Evolutionary conservation across 2,888 invertebrate genomes (phyloP).

Genomic region (Tiliacea aurago): DNA sequence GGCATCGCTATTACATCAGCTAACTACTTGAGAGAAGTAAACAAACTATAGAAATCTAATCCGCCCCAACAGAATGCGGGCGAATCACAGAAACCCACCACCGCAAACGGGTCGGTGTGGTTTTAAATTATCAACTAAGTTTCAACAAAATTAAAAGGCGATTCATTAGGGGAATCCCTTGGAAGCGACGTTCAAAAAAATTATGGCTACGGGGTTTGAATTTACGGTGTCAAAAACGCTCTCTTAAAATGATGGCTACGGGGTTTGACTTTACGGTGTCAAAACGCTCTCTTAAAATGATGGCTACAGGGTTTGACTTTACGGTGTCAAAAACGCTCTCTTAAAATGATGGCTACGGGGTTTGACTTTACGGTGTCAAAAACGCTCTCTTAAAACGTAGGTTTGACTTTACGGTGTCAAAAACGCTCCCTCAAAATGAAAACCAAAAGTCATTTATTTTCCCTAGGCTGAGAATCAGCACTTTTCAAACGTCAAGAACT

Average conservation of each 20-base stretch:
- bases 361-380: too few species aligned
- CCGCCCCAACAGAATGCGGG: slow-evolving; percentile 38
- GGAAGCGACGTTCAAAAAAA: neutral
- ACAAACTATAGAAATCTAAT: slow-evolving; percentile 36
- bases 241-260: neutral
- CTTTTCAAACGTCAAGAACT: too few species aligned
- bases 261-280: too few species aligned
- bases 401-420: too few species aligned
- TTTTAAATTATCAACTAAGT: slow-evolving; percentile 18
- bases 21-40: slow-evolving; percentile 24
- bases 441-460: too few species aligned
- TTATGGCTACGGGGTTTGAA: neutral
- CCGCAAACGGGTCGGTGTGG: slow-evolving; percentile 20
- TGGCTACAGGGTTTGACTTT: too few species aligned
- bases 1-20: slow-evolving; percentile 14
- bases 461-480: too few species aligned
- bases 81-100: slow-evolving; percentile 13
- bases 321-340: too few species aligned
- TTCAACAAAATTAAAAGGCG: slow-evolving; percentile 16
- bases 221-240: too few species aligned
- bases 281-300: neutral
- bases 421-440: too few species aligned
- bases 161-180: neutral
- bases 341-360: too few species aligned
- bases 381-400: too few species aligned